Evolutionary conservation across 2,888 invertebrate genomes (phyloP).

Genomic region (Palloptera scutellata): DNA sequence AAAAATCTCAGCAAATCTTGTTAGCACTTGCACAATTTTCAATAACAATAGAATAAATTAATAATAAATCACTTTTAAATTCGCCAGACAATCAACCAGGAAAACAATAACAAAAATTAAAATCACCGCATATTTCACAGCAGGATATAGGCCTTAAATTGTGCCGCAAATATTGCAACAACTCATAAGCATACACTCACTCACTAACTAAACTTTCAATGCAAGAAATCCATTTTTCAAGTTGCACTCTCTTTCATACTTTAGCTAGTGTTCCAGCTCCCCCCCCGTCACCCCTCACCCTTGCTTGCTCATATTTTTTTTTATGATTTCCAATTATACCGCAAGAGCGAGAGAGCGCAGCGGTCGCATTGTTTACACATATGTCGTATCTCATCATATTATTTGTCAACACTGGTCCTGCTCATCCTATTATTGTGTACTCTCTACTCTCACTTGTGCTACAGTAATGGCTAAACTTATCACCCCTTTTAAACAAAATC

Average conservation of each 20-base stretch:
- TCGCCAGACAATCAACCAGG: slow-evolving; percentile 35
- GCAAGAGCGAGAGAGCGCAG: slow-evolving; percentile 29
- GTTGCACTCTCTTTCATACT: slow-evolving; percentile 3
- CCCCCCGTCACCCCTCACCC: not conserved
- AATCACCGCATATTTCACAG: slow-evolving; percentile 60
- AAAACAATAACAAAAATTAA: slow-evolving; percentile 33
- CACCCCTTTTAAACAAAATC: not conserved
- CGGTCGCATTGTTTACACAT: slow-evolving; percentile 61
- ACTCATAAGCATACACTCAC: slow-evolving; percentile 6
- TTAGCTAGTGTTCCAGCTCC: too few species aligned
- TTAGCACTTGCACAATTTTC: slow-evolving; percentile 34
- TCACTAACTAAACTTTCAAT: slow-evolving; percentile 15
- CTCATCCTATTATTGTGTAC: slow-evolving; percentile 22
- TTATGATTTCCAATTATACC: slow-evolving; percentile 63
- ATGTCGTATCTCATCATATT: slow-evolving; percentile 65
- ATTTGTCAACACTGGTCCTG: slow-evolving; percentile 52
- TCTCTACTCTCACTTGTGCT: not conserved
- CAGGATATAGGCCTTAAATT: slow-evolving; percentile 62
- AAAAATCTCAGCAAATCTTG: slow-evolving; percentile 11
- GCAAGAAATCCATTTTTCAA: too few species aligned
- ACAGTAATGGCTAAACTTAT: too few species aligned
- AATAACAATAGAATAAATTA: slow-evolving; percentile 22
- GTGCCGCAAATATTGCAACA: slow-evolving; percentile 53
- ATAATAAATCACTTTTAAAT: slow-evolving; percentile 58
- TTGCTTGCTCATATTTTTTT: slow-evolving; percentile 36